Evolutionary conservation across 1,140 invertebrate species (phyloP).

Genomic region (Coboldia fuscipes): DNA sequence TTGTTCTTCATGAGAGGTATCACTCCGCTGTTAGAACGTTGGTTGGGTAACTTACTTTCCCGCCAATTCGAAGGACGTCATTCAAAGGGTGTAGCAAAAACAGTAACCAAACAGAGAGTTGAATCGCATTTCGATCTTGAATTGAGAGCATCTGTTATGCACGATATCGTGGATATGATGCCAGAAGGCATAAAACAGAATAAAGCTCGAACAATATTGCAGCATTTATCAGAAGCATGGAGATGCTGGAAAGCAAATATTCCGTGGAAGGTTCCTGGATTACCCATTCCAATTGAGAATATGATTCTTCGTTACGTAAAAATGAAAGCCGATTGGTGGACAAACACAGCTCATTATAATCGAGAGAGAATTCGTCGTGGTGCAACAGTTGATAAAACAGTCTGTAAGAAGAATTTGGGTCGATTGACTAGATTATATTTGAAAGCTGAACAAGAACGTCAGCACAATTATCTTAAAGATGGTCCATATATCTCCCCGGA

Average conservation of each 20-base stretch:
- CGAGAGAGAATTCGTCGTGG: constrained; percentile 84
- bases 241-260: constrained; percentile 99
- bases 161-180: constrained; percentile 99
- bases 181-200: constrained; percentile 99
- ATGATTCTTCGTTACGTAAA: constrained; percentile 99
- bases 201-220: constrained; percentile 95
- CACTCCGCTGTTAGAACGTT: constrained; percentile 89
- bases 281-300: constrained; percentile 98
- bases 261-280: constrained; percentile 97
- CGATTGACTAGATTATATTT: constrained; percentile 88
- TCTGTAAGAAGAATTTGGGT: constrained; percentile 98
- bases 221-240: constrained; percentile 98
- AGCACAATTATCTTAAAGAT: constrained; percentile 98
- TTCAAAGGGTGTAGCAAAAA: constrained; percentile 97
- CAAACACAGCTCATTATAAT: constrained; percentile 99
- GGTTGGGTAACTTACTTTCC: constrained; percentile 94
- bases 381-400: constrained; percentile 96
- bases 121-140: constrained; percentile 99
- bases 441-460: constrained; percentile 96
- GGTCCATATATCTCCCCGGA: constrained; percentile 98
- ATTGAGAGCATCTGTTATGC: constrained; percentile 94
- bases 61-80: constrained; percentile 98
- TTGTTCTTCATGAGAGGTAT: constrained; percentile 98
- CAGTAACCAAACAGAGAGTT: constrained; percentile 97
- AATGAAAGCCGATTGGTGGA: constrained; percentile 99